Base-by-base conservation (phyloP, 2,797 vertebrate species). In the Glyptemys insculpta region DNA sequence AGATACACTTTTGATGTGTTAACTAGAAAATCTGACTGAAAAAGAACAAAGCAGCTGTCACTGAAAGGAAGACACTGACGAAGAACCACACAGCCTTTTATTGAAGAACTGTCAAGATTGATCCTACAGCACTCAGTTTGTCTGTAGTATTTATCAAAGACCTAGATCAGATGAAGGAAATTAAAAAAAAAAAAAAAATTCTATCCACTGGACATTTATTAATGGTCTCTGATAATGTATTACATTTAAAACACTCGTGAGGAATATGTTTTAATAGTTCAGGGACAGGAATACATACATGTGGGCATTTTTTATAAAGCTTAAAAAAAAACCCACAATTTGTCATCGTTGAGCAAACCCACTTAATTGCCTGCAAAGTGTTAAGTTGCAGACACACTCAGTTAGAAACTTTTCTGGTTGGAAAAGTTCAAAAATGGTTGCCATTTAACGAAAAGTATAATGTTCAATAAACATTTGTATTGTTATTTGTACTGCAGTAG, bases 21-120 rank as follows among this genome's bases (percentile, higher is more conserved):
- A 98, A 99, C 99, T 98, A 98, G 99, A 98, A 99, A 99, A 99
- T 99, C 98, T 99, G 98, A 99, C 98, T 98, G 97, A 98, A 97
- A 98, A 97, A 99, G 99, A 99, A 99, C 99, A 99, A 99, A 99
- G 99, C 98, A 98, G 98, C 98, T 99, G 98, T 99, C 99, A 99
- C 98, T 98, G 97, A 98, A 97, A 98, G 98, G 98, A 98, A 99
- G 98, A 98, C 98, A 98, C 99, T 99, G 99, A 98, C 98, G 98
- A 98, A 98, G 98, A 99, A 98, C 98, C 98, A 98, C 98, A 98
- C 98, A 98, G 98, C 98, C 99, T 98, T 99, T 99, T 99, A 99
- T 99, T 99, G 99, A 99, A 98, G 98, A 99, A 98, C 98, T 99
- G 99, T 99, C 99, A 99, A 98, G 98, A 98, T 96, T 98, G 97